Conservation (phyloP, 2,888 invertebrate species). For the Eudemis profundana region DNA sequence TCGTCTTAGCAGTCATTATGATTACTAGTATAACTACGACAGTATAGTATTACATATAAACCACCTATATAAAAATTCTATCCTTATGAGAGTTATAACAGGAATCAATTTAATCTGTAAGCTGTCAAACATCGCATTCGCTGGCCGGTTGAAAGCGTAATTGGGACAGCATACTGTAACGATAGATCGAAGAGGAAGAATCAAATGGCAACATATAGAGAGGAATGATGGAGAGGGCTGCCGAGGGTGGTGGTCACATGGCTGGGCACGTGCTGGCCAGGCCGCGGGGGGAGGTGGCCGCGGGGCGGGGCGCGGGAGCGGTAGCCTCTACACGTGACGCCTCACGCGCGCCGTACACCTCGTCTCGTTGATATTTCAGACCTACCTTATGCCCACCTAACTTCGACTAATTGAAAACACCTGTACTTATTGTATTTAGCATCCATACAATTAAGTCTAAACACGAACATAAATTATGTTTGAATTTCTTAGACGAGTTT, state of each 20-base stretch:
- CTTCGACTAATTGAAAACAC: not conserved
- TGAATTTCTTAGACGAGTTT: too few species aligned
- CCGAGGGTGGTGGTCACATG: conserved; percentile 52
- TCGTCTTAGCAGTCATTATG: too few species aligned
- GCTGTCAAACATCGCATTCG: not conserved
- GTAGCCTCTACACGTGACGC: conserved; percentile 7
- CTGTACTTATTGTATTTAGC: not conserved
- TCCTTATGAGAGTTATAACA: too few species aligned
- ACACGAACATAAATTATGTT: not conserved
- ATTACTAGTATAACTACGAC: too few species aligned
- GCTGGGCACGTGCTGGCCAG: conserved; percentile 43
- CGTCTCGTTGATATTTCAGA: not conserved
- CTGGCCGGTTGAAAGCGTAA: not conserved
- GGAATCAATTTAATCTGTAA: not conserved
- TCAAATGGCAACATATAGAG: not conserved
- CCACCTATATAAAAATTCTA: too few species aligned
- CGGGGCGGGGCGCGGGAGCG: conserved; percentile 29
- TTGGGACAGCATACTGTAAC: not conserved
- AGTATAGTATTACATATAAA: too few species aligned
- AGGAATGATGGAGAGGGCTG: conserved; percentile 42
- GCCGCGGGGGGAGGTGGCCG: conserved; percentile 33
- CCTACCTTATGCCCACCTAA: conserved; percentile 5
- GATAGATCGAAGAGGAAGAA: not conserved
- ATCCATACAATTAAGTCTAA: not conserved
- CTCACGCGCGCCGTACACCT: conserved; percentile 23